Conservation (phyloP, 2,113 vertebrate genomes). For the Anseranas semipalmata region DNA sequence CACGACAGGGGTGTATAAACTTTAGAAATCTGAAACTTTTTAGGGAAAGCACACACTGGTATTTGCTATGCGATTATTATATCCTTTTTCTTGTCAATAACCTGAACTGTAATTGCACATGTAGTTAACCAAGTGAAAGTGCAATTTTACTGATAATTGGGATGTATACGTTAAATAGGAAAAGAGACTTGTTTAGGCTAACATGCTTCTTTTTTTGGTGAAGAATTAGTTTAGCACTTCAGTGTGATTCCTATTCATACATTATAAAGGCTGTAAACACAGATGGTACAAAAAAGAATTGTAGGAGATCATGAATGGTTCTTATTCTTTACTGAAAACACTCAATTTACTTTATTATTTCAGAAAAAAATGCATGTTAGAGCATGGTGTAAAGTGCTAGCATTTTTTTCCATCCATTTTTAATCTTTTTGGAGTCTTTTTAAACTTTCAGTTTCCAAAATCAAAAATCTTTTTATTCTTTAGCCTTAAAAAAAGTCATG, state of each 20-base stretch:
- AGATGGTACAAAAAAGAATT: background rate
- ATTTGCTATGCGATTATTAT: background rate
- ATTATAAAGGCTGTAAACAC: background rate
- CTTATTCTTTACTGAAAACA: background rate
- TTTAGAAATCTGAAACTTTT: background rate
- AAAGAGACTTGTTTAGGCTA: background rate
- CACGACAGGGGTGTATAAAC: background rate
- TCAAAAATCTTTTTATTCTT: background rate
- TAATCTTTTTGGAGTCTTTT: background rate
- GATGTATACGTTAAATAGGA: background rate
- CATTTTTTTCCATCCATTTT: background rate
- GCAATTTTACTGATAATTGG: background rate
- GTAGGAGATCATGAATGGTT: background rate
- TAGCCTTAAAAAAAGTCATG: background rate
- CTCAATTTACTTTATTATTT: background rate
- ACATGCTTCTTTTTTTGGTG: background rate
- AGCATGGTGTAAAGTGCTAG: background rate
- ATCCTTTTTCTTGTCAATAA: background rate
- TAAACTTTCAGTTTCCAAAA: background rate
- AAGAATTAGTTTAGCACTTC: background rate
- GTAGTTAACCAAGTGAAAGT: background rate
- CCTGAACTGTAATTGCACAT: background rate
- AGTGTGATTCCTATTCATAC: background rate
- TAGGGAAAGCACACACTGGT: background rate
- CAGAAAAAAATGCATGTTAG: background rate